These are phyloP conservation scores for Tenebrio molitor DNA, from an alignment of 1,140 invertebrate species.

Conservation along the genomic window DNA sequence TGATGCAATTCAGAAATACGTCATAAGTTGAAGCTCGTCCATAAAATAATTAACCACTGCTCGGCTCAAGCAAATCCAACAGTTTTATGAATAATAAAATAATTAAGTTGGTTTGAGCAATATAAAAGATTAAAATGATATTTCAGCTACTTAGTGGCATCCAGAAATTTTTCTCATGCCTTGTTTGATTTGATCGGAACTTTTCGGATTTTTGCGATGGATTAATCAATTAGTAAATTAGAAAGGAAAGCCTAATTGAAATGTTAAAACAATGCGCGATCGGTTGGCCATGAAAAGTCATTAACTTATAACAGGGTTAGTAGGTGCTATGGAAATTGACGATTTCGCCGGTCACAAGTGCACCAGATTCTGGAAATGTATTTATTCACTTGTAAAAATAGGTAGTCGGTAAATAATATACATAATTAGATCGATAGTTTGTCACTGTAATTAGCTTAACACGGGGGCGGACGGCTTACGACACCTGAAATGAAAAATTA, in stretches of 20 bases:
- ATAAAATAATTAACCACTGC: constrained; percentile 1
- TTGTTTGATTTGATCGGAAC: no score
- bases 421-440: constrained; percentile 11
- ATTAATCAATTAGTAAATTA: constrained; percentile 19
- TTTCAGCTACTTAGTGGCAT: no score
- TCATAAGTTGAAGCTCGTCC: not conserved
- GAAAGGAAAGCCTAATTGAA: constrained; percentile 21
- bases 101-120: not conserved
- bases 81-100: not conserved
- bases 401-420: not conserved
- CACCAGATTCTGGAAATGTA: no score
- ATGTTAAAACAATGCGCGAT: constrained; percentile 17
- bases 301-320: constrained; percentile 28
- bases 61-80: not conserved
- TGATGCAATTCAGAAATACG: no score
- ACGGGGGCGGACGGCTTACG: not conserved
- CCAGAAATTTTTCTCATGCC: no score
- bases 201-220: not conserved
- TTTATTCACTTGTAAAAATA: no score
- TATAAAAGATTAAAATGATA: not conserved
- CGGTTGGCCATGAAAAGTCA: constrained; percentile 33
- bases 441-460: constrained; percentile 1
- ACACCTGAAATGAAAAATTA: constrained; percentile 13
- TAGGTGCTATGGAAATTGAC: constrained; percentile 5
- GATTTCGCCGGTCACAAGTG: not conserved